Base-by-base conservation (phyloP, 1,140 invertebrate species). In the Pteromalus puparum region DNA sequence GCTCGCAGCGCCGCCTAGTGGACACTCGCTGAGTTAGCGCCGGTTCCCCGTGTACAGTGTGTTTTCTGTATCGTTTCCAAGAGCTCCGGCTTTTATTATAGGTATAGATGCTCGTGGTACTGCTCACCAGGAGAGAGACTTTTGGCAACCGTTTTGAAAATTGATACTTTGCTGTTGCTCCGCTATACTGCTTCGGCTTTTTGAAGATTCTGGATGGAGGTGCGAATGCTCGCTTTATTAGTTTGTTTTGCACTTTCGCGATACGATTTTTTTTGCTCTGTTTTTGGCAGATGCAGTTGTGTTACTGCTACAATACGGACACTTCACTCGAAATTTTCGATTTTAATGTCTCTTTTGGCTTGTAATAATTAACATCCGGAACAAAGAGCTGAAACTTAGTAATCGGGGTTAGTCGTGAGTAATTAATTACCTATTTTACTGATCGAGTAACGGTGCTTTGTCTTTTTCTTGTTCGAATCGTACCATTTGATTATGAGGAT, bases 1-100 rank as follows among this genome's bases (percentile, higher is more conserved):
- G 76, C 83, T 81, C 80, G 86, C 21, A 7, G 26, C 70, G 67
- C 67, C 26, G 67, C 26, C 67, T 30, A 26, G 7, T 2, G 67
- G 28, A 70, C 12, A 0, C 24, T 30, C 67, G 28, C 67, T 12
- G 24, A 28, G 15, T 84, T 38, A 80, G 4, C 65, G 77, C 77
- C 77, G 65, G 30, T 21, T 80, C 6, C 30, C 7, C 28, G 73
- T 5, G 30, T 34, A 5, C 46, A 7, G 28, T 65, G 7, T 75
- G n/a, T 6, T 81, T 75, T 84, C 79, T 24, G 12, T 78, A 2
- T 9, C 24, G 15, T 30, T 53, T 4, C 15, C 21, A 2, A 30
- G 13, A 24, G n/a, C 12, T 48, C 46, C 46, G 15, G 53, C 53
- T 61, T 53, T 61, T 61, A 61, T 61, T 61, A 61, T 61, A 61